A percentile compares a stretch with the other conserved stretches of the same genome.
phyloP scores from a whole-genome alignment of 2,113 vertebrate genomes.

The Nanorana parkeri region DNA sequence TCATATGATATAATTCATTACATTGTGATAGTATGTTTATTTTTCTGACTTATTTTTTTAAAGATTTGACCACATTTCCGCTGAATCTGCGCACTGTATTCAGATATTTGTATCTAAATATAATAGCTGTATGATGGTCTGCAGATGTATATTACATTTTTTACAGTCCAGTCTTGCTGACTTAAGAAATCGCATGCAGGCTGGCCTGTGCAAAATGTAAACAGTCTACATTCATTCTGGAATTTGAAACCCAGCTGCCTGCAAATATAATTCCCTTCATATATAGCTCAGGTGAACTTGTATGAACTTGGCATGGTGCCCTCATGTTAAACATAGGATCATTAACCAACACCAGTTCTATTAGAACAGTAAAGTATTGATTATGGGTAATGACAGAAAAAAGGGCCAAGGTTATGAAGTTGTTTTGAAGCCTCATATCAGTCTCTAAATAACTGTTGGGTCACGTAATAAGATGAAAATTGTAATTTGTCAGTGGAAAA shows the following conservation, averaged over 20 bases:
- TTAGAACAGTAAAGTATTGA: background rate
- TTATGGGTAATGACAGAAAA: background rate
- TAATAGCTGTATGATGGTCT: background rate
- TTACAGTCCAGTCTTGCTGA: background rate
- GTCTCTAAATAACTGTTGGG: background rate
- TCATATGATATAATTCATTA: too few relatives aligned
- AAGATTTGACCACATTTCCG: too few relatives aligned
- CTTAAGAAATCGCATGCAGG: background rate
- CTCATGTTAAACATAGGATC: background rate
- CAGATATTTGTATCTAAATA: too few relatives aligned
- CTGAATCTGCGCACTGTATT: too few relatives aligned
- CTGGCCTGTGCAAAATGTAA: conserved; percentile 4
- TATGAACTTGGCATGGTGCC: conserved; percentile 37
- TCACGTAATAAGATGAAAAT: background rate
- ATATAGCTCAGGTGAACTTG: conserved; percentile 22
- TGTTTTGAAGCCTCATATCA: too few relatives aligned
- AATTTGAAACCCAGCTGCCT: conserved; percentile 15
- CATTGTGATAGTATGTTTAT: too few relatives aligned
- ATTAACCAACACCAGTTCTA: background rate
- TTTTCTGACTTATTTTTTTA: too few relatives aligned
- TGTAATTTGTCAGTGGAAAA: too few relatives aligned
- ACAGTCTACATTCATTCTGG: conserved; percentile 18
- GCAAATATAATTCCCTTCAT: background rate
- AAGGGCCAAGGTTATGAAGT: conserved; percentile 11
- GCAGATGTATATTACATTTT: background rate